Evolutionary conservation across 1,140 invertebrate species (phyloP).

Genomic region (Drosophila chauvacae): DNA sequence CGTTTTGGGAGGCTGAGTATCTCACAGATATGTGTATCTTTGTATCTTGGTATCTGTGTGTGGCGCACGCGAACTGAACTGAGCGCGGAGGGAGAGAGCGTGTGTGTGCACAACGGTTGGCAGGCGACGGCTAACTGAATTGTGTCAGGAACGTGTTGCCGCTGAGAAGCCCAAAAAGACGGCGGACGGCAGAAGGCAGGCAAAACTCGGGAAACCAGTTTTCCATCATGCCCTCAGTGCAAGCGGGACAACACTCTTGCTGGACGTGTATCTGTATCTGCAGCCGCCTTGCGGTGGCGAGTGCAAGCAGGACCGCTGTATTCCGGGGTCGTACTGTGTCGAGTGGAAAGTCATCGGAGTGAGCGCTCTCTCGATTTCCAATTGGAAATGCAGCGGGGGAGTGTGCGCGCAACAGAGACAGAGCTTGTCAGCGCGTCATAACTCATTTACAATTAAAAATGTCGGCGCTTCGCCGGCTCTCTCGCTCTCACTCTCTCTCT

Average conservation of each 20-base stretch:
- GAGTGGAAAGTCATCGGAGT: constrained; percentile 26
- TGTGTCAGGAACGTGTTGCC: constrained; percentile 79
- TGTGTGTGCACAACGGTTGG: constrained; percentile 80
- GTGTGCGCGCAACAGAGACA: constrained; percentile 53
- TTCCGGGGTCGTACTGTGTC: background rate
- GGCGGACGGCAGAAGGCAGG: constrained; percentile 49
- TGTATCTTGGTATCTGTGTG: constrained; percentile 43
- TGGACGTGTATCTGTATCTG: constrained; percentile 3
- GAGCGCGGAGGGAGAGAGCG: constrained; percentile 66
- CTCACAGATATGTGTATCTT: constrained; percentile 33
- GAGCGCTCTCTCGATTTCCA: constrained; percentile 35
- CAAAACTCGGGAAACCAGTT: constrained; percentile 75
- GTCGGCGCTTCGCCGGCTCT: constrained; percentile 69
- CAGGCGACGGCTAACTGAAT: constrained; percentile 84
- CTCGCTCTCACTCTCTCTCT: constrained; percentile 28
- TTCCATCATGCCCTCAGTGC: constrained; percentile 41
- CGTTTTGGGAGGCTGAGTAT: constrained; percentile 14
- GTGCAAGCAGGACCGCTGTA: constrained; percentile 32
- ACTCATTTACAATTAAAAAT: constrained; percentile 85
- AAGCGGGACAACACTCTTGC: constrained; percentile 23
- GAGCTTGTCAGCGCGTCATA: constrained; percentile 66
- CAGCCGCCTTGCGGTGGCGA: background rate
- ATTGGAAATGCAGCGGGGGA: constrained; percentile 45
- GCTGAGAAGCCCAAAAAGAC: constrained; percentile 55
- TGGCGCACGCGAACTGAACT: constrained; percentile 48